Evolutionary conservation across 92 coral and sea anemone genomes (phyloP).

Genomic region (Chrysogorgia sp.): DNA sequence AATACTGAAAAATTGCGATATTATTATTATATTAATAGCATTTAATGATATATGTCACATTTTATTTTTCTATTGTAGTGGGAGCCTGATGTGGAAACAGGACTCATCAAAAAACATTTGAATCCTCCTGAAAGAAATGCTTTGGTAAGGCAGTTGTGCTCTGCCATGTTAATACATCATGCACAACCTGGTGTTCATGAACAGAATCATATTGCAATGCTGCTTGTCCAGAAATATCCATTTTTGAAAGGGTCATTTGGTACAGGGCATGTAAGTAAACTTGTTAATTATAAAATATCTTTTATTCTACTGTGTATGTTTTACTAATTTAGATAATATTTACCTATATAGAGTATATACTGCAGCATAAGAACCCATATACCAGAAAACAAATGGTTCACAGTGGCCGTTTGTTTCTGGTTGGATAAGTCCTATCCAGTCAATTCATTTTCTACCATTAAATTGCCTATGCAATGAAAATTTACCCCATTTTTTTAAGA

Average conservation of each 20-base stretch:
- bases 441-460: too few relatives aligned
- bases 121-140: slow-evolving; percentile 57
- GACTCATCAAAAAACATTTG: slow-evolving; percentile 42
- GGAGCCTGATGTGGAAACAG: slow-evolving; percentile 64
- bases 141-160: slow-evolving; percentile 57
- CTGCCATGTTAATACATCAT: slow-evolving; percentile 39
- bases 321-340: neutral
- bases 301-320: too few relatives aligned
- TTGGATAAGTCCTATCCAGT: too few relatives aligned
- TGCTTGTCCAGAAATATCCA: slow-evolving; percentile 28
- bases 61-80: slow-evolving; percentile 45
- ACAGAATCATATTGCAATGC: slow-evolving; percentile 5
- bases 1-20: too few relatives aligned
- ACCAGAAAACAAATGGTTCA: too few relatives aligned
- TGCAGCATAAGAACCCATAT: too few relatives aligned
- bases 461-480: too few relatives aligned
- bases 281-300: neutral
- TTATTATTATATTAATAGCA: too few relatives aligned
- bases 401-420: too few relatives aligned
- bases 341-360: neutral
- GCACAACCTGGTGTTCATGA: slow-evolving; percentile 5
- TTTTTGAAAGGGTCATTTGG: slow-evolving; percentile 31
- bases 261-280: slow-evolving; percentile 29
- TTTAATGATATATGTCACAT: too few relatives aligned
- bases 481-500: too few relatives aligned